Evolutionary conservation across 2,797 vertebrate species (phyloP).

Genomic region (Triplophysa bombifrons): DNA sequence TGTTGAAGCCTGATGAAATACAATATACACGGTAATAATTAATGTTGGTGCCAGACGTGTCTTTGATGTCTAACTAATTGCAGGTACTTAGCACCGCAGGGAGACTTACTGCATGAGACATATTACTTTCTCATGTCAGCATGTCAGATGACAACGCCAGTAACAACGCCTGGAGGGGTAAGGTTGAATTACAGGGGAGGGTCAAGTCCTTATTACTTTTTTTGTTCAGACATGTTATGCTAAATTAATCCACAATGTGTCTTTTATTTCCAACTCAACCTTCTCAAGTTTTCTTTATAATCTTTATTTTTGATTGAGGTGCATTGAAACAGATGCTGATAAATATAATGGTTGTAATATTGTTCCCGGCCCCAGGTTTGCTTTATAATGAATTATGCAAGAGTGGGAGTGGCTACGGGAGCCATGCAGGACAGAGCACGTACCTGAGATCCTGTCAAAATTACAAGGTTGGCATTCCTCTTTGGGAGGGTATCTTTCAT

Average conservation of each 20-base stretch:
- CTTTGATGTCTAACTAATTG: constrained; percentile 60
- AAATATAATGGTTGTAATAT: neutral
- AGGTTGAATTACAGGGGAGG: constrained; percentile 50
- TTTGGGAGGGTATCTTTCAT: constrained; percentile 57
- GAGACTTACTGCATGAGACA: constrained; percentile 45
- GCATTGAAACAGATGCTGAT: neutral
- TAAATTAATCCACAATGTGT: constrained; percentile 32
- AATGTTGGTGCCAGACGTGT: constrained; percentile 37
- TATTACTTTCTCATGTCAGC: constrained; percentile 53
- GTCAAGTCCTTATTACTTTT: constrained; percentile 18
- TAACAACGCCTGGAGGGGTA: constrained; percentile 42
- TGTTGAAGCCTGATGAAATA: constrained; percentile 42
- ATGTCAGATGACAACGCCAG: constrained; percentile 31
- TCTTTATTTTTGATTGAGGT: constrained; percentile 20
- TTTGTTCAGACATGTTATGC: constrained; percentile 40
- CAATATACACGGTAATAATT: constrained; percentile 20
- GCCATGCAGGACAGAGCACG: constrained; percentile 53
- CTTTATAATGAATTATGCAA: constrained; percentile 24
- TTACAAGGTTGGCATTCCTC: constrained; percentile 50
- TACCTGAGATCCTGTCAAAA: constrained; percentile 63
- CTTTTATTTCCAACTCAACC: neutral
- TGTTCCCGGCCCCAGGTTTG: neutral
- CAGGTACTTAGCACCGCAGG: constrained; percentile 50
- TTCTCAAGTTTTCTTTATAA: neutral
- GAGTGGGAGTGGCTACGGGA: constrained; percentile 41